Evolutionary conservation across 2,888 invertebrate species (phyloP).

Genomic region (Idaea dimidiata): DNA sequence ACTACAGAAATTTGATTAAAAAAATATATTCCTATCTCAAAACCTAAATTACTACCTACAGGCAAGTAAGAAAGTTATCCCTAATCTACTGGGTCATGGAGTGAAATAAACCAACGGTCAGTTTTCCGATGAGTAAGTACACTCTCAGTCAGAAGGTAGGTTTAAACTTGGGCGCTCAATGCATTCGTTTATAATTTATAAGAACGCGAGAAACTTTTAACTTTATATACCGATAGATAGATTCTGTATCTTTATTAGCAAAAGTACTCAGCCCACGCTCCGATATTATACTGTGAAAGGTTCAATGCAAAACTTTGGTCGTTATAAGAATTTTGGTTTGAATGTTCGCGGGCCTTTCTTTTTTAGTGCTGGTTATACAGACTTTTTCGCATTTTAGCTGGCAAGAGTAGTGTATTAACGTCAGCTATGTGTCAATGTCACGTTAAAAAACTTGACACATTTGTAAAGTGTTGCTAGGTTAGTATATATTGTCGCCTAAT

Average conservation of each 20-base stretch:
- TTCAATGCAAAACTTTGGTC: neutral
- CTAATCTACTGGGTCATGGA: neutral
- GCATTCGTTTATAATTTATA: too few relatives aligned
- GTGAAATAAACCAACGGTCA: neutral
- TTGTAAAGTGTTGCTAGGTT: too few relatives aligned
- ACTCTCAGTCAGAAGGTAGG: too few relatives aligned
- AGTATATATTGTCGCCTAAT: too few relatives aligned
- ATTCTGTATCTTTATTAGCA: too few relatives aligned
- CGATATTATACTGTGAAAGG: neutral
- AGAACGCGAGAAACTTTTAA: too few relatives aligned
- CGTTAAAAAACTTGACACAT: neutral
- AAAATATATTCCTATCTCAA: neutral
- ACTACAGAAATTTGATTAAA: neutral
- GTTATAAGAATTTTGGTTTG: neutral
- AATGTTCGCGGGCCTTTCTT: neutral
- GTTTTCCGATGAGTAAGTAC: neutral
- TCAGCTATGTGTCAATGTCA: neutral
- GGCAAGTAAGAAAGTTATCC: neutral
- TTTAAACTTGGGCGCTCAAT: too few relatives aligned
- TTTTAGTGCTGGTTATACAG: neutral
- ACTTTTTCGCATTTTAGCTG: neutral
- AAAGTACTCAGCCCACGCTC: too few relatives aligned
- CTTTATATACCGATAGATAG: too few relatives aligned
- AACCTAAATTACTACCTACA: neutral
- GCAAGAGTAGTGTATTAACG: neutral